Percentiles rank a stretch among this genome's conserved stretches.
phyloP scores from a whole-genome alignment of 2,113 vertebrate species.

The Phodopus roborovskii region DNA sequence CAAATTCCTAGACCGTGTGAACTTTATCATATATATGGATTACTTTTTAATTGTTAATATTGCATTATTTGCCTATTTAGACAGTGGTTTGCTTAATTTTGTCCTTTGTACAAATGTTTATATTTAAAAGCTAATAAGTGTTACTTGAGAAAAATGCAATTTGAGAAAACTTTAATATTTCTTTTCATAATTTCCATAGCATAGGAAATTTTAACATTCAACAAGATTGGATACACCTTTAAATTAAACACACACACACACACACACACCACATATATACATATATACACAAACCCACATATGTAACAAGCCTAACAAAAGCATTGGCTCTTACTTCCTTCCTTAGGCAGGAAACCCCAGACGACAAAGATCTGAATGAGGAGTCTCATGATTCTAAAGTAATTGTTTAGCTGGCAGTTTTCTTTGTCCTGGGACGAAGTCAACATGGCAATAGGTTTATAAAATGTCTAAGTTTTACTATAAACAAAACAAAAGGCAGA shows the following conservation, averaged over 20 bases:
- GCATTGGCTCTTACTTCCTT: constrained; percentile 35
- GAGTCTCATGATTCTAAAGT: not conserved
- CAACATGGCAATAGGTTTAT: not conserved
- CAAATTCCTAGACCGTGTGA: constrained; percentile 30
- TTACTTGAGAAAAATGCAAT: not conserved
- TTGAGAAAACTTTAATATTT: not conserved
- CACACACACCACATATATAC: not conserved
- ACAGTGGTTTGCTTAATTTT: not conserved
- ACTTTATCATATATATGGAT: not conserved
- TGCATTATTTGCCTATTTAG: not conserved
- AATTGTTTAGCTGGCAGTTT: not conserved
- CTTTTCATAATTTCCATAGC: not conserved
- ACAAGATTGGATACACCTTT: not conserved
- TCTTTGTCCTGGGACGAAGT: constrained; percentile 19
- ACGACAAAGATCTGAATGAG: constrained; percentile 14
- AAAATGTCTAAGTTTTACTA: constrained; percentile 1
- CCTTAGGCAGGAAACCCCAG: constrained; percentile 30
- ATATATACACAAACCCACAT: not conserved
- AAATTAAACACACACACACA: not conserved
- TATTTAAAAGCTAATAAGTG: constrained; percentile 5
- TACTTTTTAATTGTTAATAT: not conserved
- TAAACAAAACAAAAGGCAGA: not conserved
- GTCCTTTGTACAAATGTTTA: not conserved
- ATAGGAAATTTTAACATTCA: constrained; percentile 10
- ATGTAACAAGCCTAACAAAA: constrained; percentile 35